phyloP scores from a whole-genome alignment of 2,113 vertebrate genomes.

The Stercorarius parasiticus region DNA sequence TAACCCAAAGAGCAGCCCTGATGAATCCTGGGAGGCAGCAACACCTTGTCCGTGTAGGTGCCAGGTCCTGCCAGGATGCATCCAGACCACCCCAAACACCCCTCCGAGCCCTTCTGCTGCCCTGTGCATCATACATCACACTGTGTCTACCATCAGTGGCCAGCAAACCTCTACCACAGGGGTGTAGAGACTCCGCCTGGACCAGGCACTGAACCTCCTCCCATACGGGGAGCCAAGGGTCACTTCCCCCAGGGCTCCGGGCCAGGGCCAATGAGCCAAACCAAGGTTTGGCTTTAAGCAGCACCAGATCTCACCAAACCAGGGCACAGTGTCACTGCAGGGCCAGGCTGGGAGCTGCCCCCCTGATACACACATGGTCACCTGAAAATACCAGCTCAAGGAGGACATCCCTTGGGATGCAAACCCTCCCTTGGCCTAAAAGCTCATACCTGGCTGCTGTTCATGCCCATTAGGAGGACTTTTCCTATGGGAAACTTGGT shows the following conservation, averaged over 20 bases:
- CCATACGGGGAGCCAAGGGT: not conserved
- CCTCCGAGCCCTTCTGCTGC: not conserved
- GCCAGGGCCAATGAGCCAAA: not conserved
- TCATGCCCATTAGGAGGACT: not conserved
- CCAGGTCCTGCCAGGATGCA: not conserved
- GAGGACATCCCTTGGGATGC: not conserved
- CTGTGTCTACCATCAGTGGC: not conserved
- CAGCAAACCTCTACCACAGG: not conserved
- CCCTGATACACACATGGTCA: rapidly evolving
- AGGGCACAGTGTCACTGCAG: not conserved
- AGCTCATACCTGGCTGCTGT: not conserved
- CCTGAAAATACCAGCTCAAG: not conserved
- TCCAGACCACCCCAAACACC: not conserved
- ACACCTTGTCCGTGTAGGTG: not conserved
- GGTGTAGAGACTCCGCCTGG: not conserved
- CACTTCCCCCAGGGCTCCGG: not conserved
- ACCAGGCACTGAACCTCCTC: rapidly evolving
- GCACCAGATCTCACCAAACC: not conserved
- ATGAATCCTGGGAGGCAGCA: rapidly evolving
- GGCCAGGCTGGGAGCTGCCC: not conserved
- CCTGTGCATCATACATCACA: rapidly evolving
- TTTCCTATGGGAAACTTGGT: not conserved
- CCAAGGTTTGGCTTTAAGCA: not conserved
- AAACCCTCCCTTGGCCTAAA: not conserved
- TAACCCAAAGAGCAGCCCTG: not conserved